phyloP scores from a whole-genome alignment of 2,797 vertebrate species.

The Takifugu rubripes region DNA sequence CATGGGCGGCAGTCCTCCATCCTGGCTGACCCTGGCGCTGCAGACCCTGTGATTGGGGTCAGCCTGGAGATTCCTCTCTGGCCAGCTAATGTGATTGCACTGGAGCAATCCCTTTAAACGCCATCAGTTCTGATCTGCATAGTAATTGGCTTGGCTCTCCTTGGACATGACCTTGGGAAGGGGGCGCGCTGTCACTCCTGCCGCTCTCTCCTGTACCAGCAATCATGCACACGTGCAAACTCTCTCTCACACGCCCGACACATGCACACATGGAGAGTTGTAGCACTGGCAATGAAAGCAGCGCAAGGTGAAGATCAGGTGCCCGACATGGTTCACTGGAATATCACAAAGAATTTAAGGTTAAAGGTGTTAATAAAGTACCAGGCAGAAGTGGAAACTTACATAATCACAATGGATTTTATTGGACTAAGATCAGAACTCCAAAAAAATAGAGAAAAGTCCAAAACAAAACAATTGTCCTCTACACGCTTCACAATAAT shows the following conservation, averaged over 20 bases:
- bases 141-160: conserved; percentile 94
- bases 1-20: conserved; percentile 64
- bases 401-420: too few species aligned
- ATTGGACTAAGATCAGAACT: too few species aligned
- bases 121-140: conserved; percentile 95
- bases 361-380: conserved; percentile 60
- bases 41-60: conserved; percentile 88
- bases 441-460: too few species aligned
- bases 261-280: conserved; percentile 7
- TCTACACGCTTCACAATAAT: too few species aligned
- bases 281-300: conserved; percentile 17
- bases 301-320: conserved; percentile 31
- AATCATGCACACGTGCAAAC: conserved; percentile 45
- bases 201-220: conserved; percentile 81
- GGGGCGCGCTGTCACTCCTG: conserved; percentile 88
- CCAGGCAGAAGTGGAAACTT: conserved; percentile 33
- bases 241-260: conserved; percentile 9
- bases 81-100: conserved; percentile 97
- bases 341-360: conserved; percentile 28
- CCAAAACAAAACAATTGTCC: too few species aligned
- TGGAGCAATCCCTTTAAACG: conserved; percentile 98
- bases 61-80: conserved; percentile 86
- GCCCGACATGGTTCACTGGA: conserved; percentile 28
- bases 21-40: conserved; percentile 63
- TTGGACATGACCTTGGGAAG: conserved; percentile 90